A percentile compares a stretch with the other conserved stretches of the same genome.
These are phyloP conservation scores for Aphidius ervi DNA, from an alignment of 1,140 invertebrate species.

Conservation along the genomic window DNA sequence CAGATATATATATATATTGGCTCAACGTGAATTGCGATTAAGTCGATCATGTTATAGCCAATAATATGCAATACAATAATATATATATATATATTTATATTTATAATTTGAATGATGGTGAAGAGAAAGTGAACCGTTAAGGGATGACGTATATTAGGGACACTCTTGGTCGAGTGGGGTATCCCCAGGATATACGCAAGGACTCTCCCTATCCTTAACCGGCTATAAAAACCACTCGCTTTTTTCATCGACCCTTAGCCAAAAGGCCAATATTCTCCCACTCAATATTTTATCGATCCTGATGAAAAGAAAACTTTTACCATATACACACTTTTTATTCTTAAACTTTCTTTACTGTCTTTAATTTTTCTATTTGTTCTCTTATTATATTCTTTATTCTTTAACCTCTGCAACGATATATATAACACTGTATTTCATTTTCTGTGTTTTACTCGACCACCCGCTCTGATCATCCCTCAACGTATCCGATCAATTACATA, in stretches of 20 bases:
- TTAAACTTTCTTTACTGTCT: slow-evolving; percentile 21
- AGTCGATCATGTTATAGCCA: no score
- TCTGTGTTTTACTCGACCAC: no score
- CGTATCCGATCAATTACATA: no score
- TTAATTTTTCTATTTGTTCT: slow-evolving; percentile 24
- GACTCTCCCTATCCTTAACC: slow-evolving; percentile 49
- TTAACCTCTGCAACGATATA: no score
- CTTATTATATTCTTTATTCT: slow-evolving; percentile 8
- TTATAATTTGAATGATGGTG: no score
- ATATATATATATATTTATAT: no score
- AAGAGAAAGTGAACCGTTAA: slow-evolving; percentile 38
- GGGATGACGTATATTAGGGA: slow-evolving; percentile 55
- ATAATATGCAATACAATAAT: no score
- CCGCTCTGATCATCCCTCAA: no score
- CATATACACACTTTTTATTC: not conserved
- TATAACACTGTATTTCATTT: not conserved
- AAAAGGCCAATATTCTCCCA: slow-evolving; percentile 49
- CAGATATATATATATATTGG: no score
- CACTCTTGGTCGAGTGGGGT: slow-evolving; percentile 51
- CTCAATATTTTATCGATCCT: slow-evolving; percentile 34
- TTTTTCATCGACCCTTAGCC: slow-evolving; percentile 49
- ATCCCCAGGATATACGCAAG: slow-evolving; percentile 38
- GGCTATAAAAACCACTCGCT: slow-evolving; percentile 55
- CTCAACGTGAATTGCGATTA: no score
- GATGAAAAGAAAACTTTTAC: slow-evolving; percentile 27